Base-by-base conservation (phyloP, 2,113 vertebrate species). In the Pangasianodon hypophthalmus region DNA sequence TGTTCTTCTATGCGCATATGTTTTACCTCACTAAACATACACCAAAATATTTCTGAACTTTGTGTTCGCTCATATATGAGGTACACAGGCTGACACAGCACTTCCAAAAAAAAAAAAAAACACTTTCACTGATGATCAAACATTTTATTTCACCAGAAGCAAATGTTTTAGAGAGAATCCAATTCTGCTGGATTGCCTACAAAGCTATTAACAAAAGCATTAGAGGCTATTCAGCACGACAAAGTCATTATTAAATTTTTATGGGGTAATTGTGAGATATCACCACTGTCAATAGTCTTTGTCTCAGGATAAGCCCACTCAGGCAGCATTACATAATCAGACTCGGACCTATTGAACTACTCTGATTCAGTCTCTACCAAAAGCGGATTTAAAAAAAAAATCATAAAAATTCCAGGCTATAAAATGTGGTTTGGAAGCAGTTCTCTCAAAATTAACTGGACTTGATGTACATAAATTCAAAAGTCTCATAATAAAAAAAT, bases 261-360 rank as follows among this genome's bases (percentile, higher is more conserved):
- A 41, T 37, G 6, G 18, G 56, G 29, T 82, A 41, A 82, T 54
- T 82, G 60, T 62, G 9, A 82, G 79, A 82, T 41, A 82, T 52
- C 24, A 81, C 19, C 46, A 50, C 29, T 46, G 83, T 86, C 52
- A 82, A 91, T 50, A 62, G 71, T 82, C 81, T 82, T 71, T 86
- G 69, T 87, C 52, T 89, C 21, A 41, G 87, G 50, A 54, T 88
- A 64, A 84, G 44, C 46, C 9, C 5, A 88, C 18, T 86, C 41
- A 41, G 90, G 32, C 89, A 88, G 56, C 54, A 84, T 91, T 91
- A 88, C 85, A 86, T 90, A 94, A 93, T 88, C 24, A 58, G 75
- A 21, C 37, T 90, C 86, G 90, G 80, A 91, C 91, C 88, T 91
- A 90, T 90, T 75, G 88, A 86, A 86, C 41, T 32, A 62, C 79